phyloP scores from a whole-genome alignment of 1,140 invertebrate species.

The Tribolium madens region DNA sequence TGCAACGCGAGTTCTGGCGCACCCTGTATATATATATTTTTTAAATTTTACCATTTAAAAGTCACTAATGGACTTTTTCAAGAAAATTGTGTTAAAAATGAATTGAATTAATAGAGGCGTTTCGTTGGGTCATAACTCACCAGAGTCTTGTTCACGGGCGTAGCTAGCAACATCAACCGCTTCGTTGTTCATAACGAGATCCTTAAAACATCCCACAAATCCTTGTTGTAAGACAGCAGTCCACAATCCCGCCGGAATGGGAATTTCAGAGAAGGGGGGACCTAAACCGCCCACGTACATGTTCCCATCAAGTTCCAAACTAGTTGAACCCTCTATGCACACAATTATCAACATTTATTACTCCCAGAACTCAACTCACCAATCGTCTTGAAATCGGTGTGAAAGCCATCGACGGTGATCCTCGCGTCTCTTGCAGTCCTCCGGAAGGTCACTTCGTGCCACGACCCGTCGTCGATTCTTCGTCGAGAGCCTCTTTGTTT shows the following conservation, averaged over 20 bases:
- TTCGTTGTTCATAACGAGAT: slow-evolving; percentile 93
- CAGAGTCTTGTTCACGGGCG: slow-evolving; percentile 90
- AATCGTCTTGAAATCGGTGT: slow-evolving; percentile 90
- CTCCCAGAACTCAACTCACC: slow-evolving; percentile 68
- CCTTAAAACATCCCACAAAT: slow-evolving; percentile 95
- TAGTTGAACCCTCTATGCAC: slow-evolving; percentile 81
- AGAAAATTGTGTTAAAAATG: no score
- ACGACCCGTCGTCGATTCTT: slow-evolving; percentile 89
- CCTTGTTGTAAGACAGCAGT: slow-evolving; percentile 89
- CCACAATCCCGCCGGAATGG: slow-evolving; percentile 90
- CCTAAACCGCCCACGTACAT: slow-evolving; percentile 92
- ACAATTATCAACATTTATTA: slow-evolving; percentile 11
- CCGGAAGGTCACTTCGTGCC: slow-evolving; percentile 89
- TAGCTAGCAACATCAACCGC: slow-evolving; percentile 91
- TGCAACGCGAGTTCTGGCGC: no score
- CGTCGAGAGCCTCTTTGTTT: slow-evolving; percentile 85
- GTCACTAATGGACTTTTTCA: no score
- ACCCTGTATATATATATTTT: no score
- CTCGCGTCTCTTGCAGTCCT: slow-evolving; percentile 84
- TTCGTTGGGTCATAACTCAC: slow-evolving; percentile 66
- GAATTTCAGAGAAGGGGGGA: slow-evolving; percentile 77
- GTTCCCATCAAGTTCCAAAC: slow-evolving; percentile 89
- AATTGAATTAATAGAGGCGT: no score
- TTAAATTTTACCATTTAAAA: no score
- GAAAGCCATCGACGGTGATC: slow-evolving; percentile 90